phyloP scores from a whole-genome alignment of 2,113 vertebrate species.

The Strigops habroptila region DNA sequence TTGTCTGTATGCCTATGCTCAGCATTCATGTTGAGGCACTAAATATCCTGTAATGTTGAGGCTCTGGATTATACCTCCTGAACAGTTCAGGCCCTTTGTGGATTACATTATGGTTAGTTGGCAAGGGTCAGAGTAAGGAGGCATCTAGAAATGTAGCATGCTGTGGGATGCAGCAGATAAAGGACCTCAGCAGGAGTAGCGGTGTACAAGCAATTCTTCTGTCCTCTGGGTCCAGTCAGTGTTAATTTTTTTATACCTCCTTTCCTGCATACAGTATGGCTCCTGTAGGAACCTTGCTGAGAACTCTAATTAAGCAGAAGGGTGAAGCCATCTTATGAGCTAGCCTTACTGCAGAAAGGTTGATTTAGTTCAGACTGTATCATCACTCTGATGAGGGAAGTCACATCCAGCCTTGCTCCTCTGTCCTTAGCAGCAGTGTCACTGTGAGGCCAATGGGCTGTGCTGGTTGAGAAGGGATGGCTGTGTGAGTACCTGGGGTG shows the following conservation, averaged over 20 bases:
- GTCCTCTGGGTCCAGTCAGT: not conserved
- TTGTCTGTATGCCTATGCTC: not conserved
- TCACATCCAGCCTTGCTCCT: not conserved
- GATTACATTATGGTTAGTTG: rapidly evolving
- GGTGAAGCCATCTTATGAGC: not conserved
- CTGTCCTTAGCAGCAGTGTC: not conserved
- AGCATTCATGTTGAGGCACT: not conserved
- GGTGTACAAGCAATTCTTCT: not conserved
- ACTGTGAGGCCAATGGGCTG: not conserved
- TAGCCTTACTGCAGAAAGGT: not conserved
- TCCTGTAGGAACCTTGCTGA: not conserved
- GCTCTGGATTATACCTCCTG: not conserved
- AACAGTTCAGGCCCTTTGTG: not conserved
- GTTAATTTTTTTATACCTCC: not conserved
- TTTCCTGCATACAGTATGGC: not conserved
- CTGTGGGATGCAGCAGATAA: not conserved
- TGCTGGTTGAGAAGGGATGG: not conserved
- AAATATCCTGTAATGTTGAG: not conserved
- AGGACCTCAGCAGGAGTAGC: not conserved
- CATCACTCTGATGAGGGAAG: not conserved
- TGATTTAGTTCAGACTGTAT: not conserved
- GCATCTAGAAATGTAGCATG: not conserved
- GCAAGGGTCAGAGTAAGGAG: not conserved
- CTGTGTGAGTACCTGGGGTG: not conserved
- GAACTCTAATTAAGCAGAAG: not conserved